Base-by-base conservation (phyloP, 2,888 invertebrate species). In the Dynastes hyllus region DNA sequence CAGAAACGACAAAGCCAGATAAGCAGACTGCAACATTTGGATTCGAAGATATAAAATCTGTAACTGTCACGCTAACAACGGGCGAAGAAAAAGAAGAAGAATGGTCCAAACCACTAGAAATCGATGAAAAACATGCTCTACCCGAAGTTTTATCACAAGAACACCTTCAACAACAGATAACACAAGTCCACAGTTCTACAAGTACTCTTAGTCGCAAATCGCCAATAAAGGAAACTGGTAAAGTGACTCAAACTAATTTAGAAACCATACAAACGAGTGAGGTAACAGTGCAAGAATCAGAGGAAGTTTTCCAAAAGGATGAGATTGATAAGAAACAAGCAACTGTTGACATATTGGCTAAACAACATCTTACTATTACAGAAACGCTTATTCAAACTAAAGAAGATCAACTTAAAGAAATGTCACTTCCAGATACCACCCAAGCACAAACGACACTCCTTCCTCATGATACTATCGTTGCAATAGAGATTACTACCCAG, bases 261-360 rank as follows among this genome's bases (percentile, higher is more conserved):
- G 90, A 91, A 85, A 86, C 91, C 81, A 80, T 92, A 16, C 87
- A 88, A 65, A 89, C 91, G 5, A 89, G 90, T 1, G 90, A 91
- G 87, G 86, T 90, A 40, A 82, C 90, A 63, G 84, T 89, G 6
- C 89, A 90, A 75, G 92, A 92, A 84, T 86, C 85, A 50, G 90
- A 90, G 87, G 84, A 81, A 27, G 83, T 83, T 45, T 87, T 90
- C 67, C 81, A 78, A 8, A 78, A 84, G 40, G 87, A 87, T 80
- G 86, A 89, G 13, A 80, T 86, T 1, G 84, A 85, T 50, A 85
- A 85, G 1, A 90, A 90, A 85, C 88, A 81, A 75, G 91, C 91
- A 4, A 87, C 87, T 61, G 75, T 90, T 6, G 86, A 88, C 73
- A 84, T 92, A 67, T 86, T 88, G 81, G 89, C 90, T 76, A 87